phyloP scores from a whole-genome alignment of 2,113 vertebrate genomes.

The Henicopernis longicauda region DNA sequence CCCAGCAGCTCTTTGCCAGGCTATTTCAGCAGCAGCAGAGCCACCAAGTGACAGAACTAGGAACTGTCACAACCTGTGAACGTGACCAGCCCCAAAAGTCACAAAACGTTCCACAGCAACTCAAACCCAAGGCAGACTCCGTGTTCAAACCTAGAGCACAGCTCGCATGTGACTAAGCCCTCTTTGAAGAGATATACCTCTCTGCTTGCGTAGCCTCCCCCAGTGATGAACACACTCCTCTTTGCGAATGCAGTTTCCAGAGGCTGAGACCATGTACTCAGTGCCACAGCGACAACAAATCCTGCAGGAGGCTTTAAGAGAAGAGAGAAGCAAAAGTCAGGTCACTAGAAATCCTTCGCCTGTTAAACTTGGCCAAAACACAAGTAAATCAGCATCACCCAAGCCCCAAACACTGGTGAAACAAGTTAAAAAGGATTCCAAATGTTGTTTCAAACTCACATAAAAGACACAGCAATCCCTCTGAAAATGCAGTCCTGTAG shows the following conservation, averaged over 20 bases:
- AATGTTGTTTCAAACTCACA: background rate
- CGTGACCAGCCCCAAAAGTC: background rate
- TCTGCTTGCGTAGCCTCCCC: slow-evolving; percentile 87
- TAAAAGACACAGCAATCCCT: background rate
- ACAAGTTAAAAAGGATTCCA: background rate
- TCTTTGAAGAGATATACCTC: slow-evolving; percentile 68
- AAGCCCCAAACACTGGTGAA: background rate
- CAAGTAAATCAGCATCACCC: background rate
- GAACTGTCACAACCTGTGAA: background rate
- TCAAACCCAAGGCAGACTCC: fast-evolving
- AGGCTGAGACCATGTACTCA: slow-evolving; percentile 84
- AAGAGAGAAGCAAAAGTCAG: background rate
- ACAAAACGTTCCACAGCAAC: background rate
- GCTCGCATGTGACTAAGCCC: background rate
- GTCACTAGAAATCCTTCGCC: background rate
- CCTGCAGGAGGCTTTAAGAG: slow-evolving; percentile 78
- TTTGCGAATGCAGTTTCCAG: slow-evolving; percentile 84
- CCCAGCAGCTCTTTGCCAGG: background rate
- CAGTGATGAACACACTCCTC: slow-evolving; percentile 93
- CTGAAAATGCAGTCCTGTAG: background rate
- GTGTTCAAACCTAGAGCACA: background rate
- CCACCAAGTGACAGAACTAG: background rate
- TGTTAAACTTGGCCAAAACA: background rate
- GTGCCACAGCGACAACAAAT: slow-evolving; percentile 91
- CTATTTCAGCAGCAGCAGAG: background rate